Evolutionary conservation across 2,888 invertebrate species (phyloP).

Genomic region (Seira musarum): DNA sequence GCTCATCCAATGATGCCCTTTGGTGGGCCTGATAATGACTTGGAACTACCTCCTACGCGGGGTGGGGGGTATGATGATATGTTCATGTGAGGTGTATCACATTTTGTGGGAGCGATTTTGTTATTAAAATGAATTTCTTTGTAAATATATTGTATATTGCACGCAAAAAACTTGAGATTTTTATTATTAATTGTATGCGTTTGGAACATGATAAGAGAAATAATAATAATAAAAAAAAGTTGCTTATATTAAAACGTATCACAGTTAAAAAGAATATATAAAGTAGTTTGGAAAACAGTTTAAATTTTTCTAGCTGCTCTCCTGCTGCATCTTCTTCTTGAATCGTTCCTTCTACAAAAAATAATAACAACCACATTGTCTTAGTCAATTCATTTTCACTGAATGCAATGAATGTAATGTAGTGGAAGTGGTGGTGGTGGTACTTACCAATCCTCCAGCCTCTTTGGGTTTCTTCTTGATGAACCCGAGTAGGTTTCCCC

Average conservation of each 20-base stretch:
- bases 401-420: no score
- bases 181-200: neutral
- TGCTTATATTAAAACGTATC: no score
- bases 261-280: no score
- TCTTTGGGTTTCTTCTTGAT: slow-evolving; percentile 61
- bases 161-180: no score
- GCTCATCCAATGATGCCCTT: neutral
- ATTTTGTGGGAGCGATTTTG: neutral
- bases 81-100: slow-evolving; percentile 38
- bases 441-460: slow-evolving; percentile 70
- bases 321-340: slow-evolving; percentile 28
- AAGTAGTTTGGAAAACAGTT: no score
- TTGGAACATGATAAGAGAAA: neutral
- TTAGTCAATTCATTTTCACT: no score
- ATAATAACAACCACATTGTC: no score
- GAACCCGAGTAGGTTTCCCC: slow-evolving; percentile 51
- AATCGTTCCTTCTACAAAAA: slow-evolving; percentile 46
- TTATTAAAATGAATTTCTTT: neutral
- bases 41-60: no score
- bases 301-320: neutral
- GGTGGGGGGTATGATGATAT: slow-evolving; percentile 37
- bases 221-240: neutral
- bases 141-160: no score
- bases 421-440: no score
- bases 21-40: neutral